phyloP scores from a whole-genome alignment of 2,113 vertebrate genomes.

The Corydoras maculifer region DNA sequence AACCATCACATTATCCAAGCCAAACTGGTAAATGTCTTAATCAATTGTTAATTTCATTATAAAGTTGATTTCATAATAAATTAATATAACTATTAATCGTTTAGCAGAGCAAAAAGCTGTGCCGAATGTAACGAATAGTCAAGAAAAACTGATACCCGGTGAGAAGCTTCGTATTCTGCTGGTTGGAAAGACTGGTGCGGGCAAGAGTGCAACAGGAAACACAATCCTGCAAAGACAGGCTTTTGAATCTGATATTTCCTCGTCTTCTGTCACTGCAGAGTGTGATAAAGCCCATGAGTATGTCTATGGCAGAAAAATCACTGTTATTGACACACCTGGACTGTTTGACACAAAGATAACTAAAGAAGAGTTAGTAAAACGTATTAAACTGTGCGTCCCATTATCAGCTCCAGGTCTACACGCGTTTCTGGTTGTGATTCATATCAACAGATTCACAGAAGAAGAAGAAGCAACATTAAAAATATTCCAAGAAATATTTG shows the following conservation, averaged over 20 bases:
- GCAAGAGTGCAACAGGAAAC: conserved; percentile 27
- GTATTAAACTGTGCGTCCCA: not conserved
- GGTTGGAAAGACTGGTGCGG: conserved; percentile 34
- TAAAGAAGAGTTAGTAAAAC: conserved; percentile 14
- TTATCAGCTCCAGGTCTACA: conserved; percentile 33
- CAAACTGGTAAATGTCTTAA: too few species aligned
- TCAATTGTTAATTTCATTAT: too few species aligned
- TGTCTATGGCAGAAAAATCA: not conserved
- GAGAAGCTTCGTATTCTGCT: conserved; percentile 15
- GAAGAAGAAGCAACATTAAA: conserved; percentile 27
- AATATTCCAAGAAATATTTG: conserved; percentile 16
- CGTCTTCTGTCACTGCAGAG: conserved; percentile 5
- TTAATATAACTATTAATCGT: not conserved
- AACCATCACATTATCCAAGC: too few species aligned
- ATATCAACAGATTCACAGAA: conserved; percentile 32
- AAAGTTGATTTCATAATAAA: too few species aligned
- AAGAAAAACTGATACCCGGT: not conserved
- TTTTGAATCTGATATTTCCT: conserved; percentile 5
- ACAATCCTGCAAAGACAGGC: conserved; percentile 10
- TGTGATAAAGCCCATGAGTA: not conserved
- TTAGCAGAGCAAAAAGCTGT: not conserved
- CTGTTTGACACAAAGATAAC: conserved; percentile 19
- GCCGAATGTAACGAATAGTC: too few species aligned
- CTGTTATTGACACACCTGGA: conserved; percentile 34
- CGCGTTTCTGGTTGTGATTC: conserved; percentile 36